Evolutionary conservation across 2,888 invertebrate genomes (phyloP), one percentile per base, ranked within the genome.

Genomic region (Lutraria lutraria): DNA sequence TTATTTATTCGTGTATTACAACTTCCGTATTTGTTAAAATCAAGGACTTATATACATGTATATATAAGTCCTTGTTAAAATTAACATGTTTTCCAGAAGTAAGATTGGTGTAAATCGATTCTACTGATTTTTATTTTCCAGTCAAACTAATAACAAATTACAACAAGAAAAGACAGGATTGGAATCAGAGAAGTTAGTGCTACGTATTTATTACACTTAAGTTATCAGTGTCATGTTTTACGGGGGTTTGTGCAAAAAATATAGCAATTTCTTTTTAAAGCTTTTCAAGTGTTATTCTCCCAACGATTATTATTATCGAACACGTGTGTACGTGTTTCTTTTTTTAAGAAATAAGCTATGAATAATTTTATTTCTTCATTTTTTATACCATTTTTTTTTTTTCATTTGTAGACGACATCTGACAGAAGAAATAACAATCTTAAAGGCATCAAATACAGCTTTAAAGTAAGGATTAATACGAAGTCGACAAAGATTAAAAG

Each of bases 121-220:
- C 56, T 56, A 56, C 56, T 12, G 8, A 54, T 54, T 8, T 60
- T n/a, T 76, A 34, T 76, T 76, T 76, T 76, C 1, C 76, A 76
- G 76, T 76, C 76, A 76, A 76, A 76, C 76, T 16, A 76, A 76
- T 19, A 76, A 34, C 16, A 76, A 76, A 76, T 76, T 76, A 19
- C 34, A 76, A 34, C 29, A 19, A 76, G 76, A 76, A 76, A 76
- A 76, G 34, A 3, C 76, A 34, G 34, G 15, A n/a, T 31, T 76
- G 0, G 76, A 76, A 34, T 31, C 76, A 34, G 76, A 76, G 19
- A 31, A 76, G 76, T 76, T 2, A 76, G 76, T 76, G 56, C 3
- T 3, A 6, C 12, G 13, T 56, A 16, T 56, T 19, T 6, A 19
- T 16, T 56, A 56, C 2, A 56, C 12, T 56, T 56, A 1, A 56